phyloP scores from a whole-genome alignment of 1,140 invertebrate genomes.

The Aphidius ervi region DNA sequence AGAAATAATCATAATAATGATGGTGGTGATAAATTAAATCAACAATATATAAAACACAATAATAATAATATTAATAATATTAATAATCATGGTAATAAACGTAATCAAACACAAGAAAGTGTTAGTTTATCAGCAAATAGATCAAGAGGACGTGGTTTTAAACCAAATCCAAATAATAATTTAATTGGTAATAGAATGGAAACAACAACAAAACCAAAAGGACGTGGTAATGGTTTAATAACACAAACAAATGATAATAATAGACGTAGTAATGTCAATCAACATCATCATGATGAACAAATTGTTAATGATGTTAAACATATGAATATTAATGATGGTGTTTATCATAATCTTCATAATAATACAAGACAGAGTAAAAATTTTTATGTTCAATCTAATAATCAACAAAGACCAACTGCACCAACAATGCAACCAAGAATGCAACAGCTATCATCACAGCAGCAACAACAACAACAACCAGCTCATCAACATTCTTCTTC shows the following conservation, averaged over 20 bases:
- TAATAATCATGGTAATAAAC: conserved; percentile 36
- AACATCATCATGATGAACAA: conserved; percentile 43
- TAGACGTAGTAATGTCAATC: conserved; percentile 39
- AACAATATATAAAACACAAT: conserved; percentile 30
- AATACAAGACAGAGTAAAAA: conserved; percentile 41
- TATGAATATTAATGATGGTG: conserved; percentile 49
- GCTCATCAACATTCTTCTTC: conserved; percentile 29
- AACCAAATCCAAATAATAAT: conserved; percentile 45
- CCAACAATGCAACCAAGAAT: conserved; percentile 49
- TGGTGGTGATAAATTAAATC: conserved; percentile 35
- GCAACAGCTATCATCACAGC: conserved; percentile 45
- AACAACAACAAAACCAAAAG: conserved; percentile 46
- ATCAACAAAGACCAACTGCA: conserved; percentile 47
- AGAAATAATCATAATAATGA: conserved; percentile 31
- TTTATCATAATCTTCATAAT: conserved; percentile 43
- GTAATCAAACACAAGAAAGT: conserved; percentile 38
- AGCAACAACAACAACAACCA: conserved; percentile 29
- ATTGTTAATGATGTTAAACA: conserved; percentile 53
- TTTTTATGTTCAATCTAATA: conserved; percentile 43
- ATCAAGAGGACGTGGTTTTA: conserved; percentile 46
- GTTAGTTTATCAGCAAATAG: conserved; percentile 37
- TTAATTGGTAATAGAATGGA: conserved; percentile 41
- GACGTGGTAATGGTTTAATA: conserved; percentile 37
- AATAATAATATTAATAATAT: conserved; percentile 19
- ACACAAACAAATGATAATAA: conserved; percentile 28